Base-by-base conservation (phyloP, 1,140 invertebrate genomes). In the Bombus consobrinus region DNA sequence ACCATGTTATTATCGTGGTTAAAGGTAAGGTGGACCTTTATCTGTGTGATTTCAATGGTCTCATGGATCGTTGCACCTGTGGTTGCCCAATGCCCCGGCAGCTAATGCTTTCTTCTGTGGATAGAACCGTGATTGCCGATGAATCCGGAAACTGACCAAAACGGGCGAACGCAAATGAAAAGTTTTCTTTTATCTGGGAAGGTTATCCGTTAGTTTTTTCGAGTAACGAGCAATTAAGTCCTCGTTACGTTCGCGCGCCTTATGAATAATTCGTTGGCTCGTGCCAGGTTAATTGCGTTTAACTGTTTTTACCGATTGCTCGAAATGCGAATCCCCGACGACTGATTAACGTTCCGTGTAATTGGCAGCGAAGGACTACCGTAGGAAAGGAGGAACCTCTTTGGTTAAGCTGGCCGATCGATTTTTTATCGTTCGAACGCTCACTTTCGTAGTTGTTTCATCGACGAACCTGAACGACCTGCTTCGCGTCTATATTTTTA, bases 1-100 rank as follows among this genome's bases (percentile, higher is more conserved):
- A 71, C 25, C 62, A 37, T 76, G 37, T 86, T 43, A 89, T 86
- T 89, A 86, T 1, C 15, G 8, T 15, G 79, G 69, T 86, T 81
- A 68, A 62, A 79, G 71, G 32, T 34, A 78, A 77, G 37, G 62
- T 47, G 37, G 59, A 64, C 68, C n/a, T 86, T 86, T 68, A 81
- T 86, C 59, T n/a, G 39, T 22, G 59, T 28, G 66, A 76, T 86
- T 81, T 80, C 39, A 37, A 69, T 34, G n/a, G 37, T 53, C n/a
- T 62, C 37, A 34, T 41, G 43, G 57, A 72, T 25, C 57, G 47
- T 64, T 73, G 34, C 64, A 57, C 34, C n/a, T n/a, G 12, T 15
- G 39, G n/a, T 88, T 86, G 62, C 68, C 12, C 64, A 85, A 88
- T 57, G 25, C 13, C 25, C 15, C 57, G 71, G 3, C 22, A 53